phyloP scores from a whole-genome alignment of 2,797 vertebrate species.

The Dendrocincla fuliginosa region DNA sequence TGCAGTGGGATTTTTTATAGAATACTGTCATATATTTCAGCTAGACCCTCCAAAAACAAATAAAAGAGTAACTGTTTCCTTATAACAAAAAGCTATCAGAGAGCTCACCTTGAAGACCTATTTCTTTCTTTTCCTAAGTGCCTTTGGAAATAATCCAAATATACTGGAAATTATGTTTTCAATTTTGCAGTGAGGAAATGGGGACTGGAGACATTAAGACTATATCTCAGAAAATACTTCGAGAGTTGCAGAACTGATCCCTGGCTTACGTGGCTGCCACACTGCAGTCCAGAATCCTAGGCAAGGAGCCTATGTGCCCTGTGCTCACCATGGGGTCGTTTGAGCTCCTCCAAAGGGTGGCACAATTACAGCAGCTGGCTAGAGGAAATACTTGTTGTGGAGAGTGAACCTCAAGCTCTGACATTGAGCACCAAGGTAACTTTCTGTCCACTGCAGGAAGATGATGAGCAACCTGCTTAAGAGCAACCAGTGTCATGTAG shows the following conservation, averaged over 20 bases:
- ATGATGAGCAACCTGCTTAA: background rate
- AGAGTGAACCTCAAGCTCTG: background rate
- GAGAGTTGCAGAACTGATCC: background rate
- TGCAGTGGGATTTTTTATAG: background rate
- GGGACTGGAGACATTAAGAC: background rate
- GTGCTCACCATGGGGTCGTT: background rate
- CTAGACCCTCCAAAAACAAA: background rate
- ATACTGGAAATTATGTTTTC: background rate
- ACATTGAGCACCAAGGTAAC: background rate
- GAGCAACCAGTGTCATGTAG: rapidly evolving
- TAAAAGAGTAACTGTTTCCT: background rate
- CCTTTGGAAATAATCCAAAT: background rate
- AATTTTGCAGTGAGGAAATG: background rate
- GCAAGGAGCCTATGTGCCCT: background rate
- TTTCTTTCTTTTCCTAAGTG: background rate
- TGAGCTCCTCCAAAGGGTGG: background rate
- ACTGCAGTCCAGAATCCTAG: background rate
- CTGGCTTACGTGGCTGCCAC: background rate
- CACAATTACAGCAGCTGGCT: background rate
- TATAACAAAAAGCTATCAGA: background rate
- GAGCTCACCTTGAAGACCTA: background rate
- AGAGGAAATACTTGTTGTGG: background rate
- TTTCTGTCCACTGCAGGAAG: background rate
- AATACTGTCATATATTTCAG: background rate
- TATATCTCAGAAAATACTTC: background rate